These are phyloP conservation scores for Synergus gifuensis DNA, from an alignment of 2,888 invertebrate genomes.

Conservation along the genomic window DNA sequence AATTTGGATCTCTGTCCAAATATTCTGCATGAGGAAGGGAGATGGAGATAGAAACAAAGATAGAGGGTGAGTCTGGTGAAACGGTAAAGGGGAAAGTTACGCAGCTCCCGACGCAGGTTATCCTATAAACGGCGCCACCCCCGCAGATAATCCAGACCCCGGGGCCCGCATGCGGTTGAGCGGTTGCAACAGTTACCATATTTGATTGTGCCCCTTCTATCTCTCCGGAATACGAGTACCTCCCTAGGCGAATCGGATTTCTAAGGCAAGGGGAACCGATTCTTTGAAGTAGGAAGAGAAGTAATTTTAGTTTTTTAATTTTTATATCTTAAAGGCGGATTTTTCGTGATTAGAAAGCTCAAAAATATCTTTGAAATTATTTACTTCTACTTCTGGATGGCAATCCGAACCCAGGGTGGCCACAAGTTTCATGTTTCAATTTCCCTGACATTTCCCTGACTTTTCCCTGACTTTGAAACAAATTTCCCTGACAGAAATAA, in stretches of 20 bases:
- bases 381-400: too few species aligned
- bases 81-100: slow-evolving; percentile 31
- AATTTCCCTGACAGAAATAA: too few species aligned
- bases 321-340: background rate
- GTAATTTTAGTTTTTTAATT: slow-evolving; percentile 13
- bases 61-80: slow-evolving; percentile 8
- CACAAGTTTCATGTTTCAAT: too few species aligned
- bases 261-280: background rate
- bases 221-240: slow-evolving; percentile 64
- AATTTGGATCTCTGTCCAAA: slow-evolving; percentile 52
- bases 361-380: too few species aligned
- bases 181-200: slow-evolving; percentile 76
- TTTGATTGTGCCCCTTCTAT: slow-evolving; percentile 72
- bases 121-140: slow-evolving; percentile 74
- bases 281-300: slow-evolving; percentile 13
- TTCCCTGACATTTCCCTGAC: too few species aligned
- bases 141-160: slow-evolving; percentile 74
- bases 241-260: slow-evolving; percentile 37
- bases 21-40: slow-evolving; percentile 44
- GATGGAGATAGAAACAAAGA: slow-evolving; percentile 45
- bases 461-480: too few species aligned
- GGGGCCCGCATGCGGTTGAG: slow-evolving; percentile 75
- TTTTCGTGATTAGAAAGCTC: too few species aligned
- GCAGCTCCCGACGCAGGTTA: slow-evolving; percentile 62
- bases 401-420: too few species aligned